A percentile compares a stretch with the other conserved stretches of the same genome.
Conservation (phyloP, 37 sponge, comb jelly and placozoan genomes). For the Oscarella lobularis region DNA sequence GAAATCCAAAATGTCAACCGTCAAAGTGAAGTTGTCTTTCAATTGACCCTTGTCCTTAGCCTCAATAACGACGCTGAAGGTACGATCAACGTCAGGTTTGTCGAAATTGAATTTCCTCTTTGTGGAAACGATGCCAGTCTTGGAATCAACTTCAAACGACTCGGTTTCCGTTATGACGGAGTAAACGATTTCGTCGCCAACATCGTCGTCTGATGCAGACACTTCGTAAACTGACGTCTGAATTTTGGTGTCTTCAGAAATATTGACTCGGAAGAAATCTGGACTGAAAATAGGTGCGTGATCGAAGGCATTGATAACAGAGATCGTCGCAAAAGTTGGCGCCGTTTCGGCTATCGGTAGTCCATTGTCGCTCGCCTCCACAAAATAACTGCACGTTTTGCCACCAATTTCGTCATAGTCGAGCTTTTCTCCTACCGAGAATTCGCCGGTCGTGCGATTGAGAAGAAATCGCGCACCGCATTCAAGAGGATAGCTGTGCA, state of each 20-base stretch:
- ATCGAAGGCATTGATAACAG: background rate
- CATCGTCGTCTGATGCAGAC: background rate
- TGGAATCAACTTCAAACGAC: background rate
- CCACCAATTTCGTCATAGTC: background rate
- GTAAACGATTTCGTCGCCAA: background rate
- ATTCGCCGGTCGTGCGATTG: background rate
- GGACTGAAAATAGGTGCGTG: conserved; percentile 1
- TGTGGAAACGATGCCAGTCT: background rate
- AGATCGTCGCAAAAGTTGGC: background rate
- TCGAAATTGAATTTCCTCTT: background rate
- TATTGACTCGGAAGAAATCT: background rate
- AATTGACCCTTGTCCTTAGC: background rate
- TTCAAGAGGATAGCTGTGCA: background rate
- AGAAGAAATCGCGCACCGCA: background rate
- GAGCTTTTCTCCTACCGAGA: background rate
- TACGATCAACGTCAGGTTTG: background rate
- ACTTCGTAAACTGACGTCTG: background rate
- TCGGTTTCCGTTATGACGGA: background rate
- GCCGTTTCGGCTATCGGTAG: background rate
- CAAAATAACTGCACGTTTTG: conserved; percentile 4
- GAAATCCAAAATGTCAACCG: background rate
- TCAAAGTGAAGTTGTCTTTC: background rate
- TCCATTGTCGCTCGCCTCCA: background rate
- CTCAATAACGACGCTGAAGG: background rate
- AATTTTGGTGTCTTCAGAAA: background rate